Evolutionary conservation across 2,888 invertebrate genomes (phyloP).

Genomic region (Himalopsyche japonica): DNA sequence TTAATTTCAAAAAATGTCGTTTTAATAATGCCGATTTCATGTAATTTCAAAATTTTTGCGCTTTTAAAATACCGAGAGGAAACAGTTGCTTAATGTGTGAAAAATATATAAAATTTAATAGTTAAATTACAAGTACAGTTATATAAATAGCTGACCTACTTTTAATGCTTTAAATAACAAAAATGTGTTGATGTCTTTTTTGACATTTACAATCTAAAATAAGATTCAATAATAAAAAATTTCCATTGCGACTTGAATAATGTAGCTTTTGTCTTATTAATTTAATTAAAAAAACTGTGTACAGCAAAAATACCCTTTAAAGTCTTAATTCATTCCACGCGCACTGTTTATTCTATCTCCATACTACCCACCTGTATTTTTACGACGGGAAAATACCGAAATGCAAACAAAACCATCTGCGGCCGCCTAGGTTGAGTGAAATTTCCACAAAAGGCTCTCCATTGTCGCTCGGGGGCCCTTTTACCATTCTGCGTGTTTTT

Average conservation of each 20-base stretch:
- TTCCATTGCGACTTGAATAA: background rate
- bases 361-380: slow-evolving; percentile 2
- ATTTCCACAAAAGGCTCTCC: slow-evolving; percentile 26
- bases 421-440: slow-evolving; percentile 15
- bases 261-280: background rate
- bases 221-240: background rate
- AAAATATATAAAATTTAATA: too few species aligned
- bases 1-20: too few species aligned
- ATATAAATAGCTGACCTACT: too few species aligned
- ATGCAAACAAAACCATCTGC: slow-evolving; percentile 27
- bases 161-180: too few species aligned
- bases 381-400: slow-evolving; percentile 12
- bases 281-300: background rate
- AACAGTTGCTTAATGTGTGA: too few species aligned
- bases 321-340: background rate
- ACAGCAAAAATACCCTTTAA: background rate
- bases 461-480: slow-evolving; percentile 22
- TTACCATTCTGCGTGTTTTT: slow-evolving; percentile 23
- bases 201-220: background rate
- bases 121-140: too few species aligned
- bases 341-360: background rate
- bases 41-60: too few species aligned
- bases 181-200: too few species aligned
- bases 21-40: too few species aligned
- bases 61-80: too few species aligned